These are phyloP conservation scores for Petaurus breviceps DNA, from an alignment of 2,113 vertebrate genomes.

Conservation along the genomic window DNA sequence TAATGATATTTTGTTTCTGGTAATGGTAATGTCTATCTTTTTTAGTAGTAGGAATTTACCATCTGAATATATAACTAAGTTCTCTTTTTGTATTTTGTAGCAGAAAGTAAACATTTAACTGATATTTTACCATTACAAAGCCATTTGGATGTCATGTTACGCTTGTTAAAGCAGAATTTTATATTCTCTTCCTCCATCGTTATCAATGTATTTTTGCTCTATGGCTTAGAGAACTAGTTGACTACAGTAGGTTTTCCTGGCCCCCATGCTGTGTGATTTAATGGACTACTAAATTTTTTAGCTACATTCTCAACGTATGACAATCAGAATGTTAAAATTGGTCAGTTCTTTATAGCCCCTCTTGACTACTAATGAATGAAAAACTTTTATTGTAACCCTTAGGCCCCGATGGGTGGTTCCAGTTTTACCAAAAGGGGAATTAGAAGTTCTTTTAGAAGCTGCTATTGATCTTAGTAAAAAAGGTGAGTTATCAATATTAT, in stretches of 20 bases:
- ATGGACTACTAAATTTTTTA: not conserved
- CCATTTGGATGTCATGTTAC: not conserved
- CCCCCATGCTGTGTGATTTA: not conserved
- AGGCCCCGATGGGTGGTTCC: conserved; percentile 99
- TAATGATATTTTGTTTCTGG: not conserved
- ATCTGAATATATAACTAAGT: conserved; percentile 5
- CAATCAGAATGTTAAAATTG: conserved; percentile 24
- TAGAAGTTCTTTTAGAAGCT: conserved; percentile 99
- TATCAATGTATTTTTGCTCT: not conserved
- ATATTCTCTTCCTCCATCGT: not conserved
- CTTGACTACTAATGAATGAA: conserved; percentile 48
- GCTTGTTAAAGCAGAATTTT: not conserved
- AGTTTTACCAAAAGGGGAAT: conserved; percentile 99
- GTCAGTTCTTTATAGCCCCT: conserved; percentile 34
- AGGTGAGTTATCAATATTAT: conserved; percentile 85
- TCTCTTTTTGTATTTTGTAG: conserved; percentile 28
- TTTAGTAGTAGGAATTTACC: not conserved
- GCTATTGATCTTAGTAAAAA: conserved; percentile 99
- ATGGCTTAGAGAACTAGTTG: not conserved
- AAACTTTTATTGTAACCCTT: conserved; percentile 60
- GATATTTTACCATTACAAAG: not conserved
- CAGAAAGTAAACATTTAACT: not conserved
- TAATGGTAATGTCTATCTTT: not conserved
- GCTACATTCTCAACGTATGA: not conserved
- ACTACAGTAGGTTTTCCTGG: not conserved